Base-by-base conservation (phyloP, 2,888 invertebrate genomes). In the Harpalus rubripes region DNA sequence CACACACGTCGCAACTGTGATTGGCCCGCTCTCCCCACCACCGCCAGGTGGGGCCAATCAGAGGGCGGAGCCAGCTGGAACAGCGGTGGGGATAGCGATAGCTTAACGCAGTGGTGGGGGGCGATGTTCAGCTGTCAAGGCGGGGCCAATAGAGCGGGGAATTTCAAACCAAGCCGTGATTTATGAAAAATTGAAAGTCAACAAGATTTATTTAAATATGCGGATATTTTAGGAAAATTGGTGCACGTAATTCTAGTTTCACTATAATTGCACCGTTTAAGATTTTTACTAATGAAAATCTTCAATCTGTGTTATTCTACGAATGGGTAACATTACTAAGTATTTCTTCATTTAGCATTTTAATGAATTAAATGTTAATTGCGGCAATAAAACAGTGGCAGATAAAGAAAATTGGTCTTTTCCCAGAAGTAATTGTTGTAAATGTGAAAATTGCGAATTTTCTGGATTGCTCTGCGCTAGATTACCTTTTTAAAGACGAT, bases 1-100 rank as follows among this genome's bases (percentile, higher is more conserved):
- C 91, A 91, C 91, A 91, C 91, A 91, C 91, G 90, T 91, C 90
- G 91, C 87, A 88, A 88, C 89, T 89, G 88, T 90, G 90, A 91
- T 91, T 91, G 91, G 91, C 88, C 89, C 88, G 22, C 15, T 6
- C 74, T 41, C 65, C 81, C 59, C 86, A 86, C 87, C 85, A 88
- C 89, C 87, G 89, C 87, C 90, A 90, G 81, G 83, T 76, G 81
- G 59, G 58, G 85, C 65, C 52, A 10, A 76, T 52, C 59, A 41
- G 15, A 18, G 41, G 87, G 87, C 81, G 87, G 86, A 87, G 74
- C 72, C n/a, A 52, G 22, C 41, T 8, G 7, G 10, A 16, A n/a
- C 15, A 56, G 56, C 1, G 7, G 76, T 22, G 56, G 76, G 52
- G 44, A 44, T 16, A 76, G 4, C 16, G 3, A 12, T 12, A 76